Conservation (phyloP, 2,797 vertebrate genomes). For the Miichthys miiuy region DNA sequence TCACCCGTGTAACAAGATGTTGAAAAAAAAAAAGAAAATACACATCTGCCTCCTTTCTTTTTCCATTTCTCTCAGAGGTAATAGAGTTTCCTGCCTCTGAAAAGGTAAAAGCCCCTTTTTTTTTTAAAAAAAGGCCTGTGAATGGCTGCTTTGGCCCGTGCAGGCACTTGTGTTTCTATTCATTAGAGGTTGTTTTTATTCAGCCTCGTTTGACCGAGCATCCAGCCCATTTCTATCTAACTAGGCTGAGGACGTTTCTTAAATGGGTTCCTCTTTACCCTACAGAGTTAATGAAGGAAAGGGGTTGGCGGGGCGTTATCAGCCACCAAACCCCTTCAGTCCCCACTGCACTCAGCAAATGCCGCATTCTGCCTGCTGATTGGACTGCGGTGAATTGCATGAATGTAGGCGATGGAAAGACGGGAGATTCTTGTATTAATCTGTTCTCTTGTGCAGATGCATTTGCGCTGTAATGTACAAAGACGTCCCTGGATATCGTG, state of each 20-base stretch:
- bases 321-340: conserved; percentile 14
- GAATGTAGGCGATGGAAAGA: conserved; percentile 56
- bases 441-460: conserved; percentile 51
- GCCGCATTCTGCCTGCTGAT: conserved; percentile 51
- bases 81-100: conserved; percentile 75
- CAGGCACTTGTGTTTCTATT: conserved; percentile 74
- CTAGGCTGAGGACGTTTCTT: conserved; percentile 64
- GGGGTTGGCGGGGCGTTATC: conserved; percentile 22
- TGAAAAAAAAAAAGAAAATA: too few species aligned
- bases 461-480: conserved; percentile 55
- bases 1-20: conserved; percentile 42
- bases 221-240: conserved; percentile 72
- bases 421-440: conserved; percentile 50
- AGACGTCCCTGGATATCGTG: conserved; percentile 31
- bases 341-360: conserved; percentile 41
- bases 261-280: conserved; percentile 62
- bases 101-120: conserved; percentile 76
- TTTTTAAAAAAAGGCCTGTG: conserved; percentile 25
- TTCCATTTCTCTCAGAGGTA: conserved; percentile 52
- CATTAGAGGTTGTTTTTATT: conserved; percentile 77
- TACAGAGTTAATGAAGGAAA: conserved; percentile 66
- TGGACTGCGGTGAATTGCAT: conserved; percentile 48
- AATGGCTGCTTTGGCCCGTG: conserved; percentile 48
- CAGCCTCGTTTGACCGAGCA: conserved; percentile 54
- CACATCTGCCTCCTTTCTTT: conserved; percentile 38